A percentile compares a stretch with the other conserved stretches of the same genome.
Evolutionary conservation across 2,113 vertebrate species (phyloP).

Genomic region (Channa argus): DNA sequence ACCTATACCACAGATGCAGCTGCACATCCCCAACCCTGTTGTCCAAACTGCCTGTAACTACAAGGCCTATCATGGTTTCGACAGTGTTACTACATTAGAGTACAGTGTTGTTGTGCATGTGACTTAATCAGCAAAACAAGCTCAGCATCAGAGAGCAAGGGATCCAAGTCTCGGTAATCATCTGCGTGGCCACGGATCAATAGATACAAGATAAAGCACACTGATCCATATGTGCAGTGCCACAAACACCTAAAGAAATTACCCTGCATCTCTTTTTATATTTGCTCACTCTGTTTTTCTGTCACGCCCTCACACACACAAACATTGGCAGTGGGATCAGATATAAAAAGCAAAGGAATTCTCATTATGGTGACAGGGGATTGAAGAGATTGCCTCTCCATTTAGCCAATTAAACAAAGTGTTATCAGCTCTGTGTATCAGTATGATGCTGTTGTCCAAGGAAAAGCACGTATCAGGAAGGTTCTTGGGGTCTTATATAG

Average conservation of each 20-base stretch:
- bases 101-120: too few species aligned
- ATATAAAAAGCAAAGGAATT: slow-evolving; percentile 68
- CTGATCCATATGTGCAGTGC: not conserved
- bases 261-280: not conserved
- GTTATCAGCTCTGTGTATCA: slow-evolving; percentile 33
- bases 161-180: too few species aligned
- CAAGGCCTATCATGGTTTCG: too few species aligned
- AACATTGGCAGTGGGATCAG: slow-evolving; percentile 45
- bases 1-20: too few species aligned
- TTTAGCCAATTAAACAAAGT: slow-evolving; percentile 43
- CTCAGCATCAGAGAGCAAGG: too few species aligned
- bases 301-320: not conserved
- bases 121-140: not conserved
- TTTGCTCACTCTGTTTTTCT: not conserved
- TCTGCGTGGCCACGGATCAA: not conserved
- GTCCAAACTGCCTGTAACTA: too few species aligned
- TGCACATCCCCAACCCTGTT: too few species aligned
- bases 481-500: not conserved
- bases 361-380: slow-evolving; percentile 53
- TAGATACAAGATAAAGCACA: not conserved
- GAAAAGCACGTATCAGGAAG: not conserved
- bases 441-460: not conserved
- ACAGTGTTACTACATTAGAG: too few species aligned
- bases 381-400: slow-evolving; percentile 49
- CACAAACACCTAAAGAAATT: slow-evolving; percentile 1